Evolutionary conservation across 2,797 vertebrate genomes (phyloP).

Genomic region (Danio albolineatus): DNA sequence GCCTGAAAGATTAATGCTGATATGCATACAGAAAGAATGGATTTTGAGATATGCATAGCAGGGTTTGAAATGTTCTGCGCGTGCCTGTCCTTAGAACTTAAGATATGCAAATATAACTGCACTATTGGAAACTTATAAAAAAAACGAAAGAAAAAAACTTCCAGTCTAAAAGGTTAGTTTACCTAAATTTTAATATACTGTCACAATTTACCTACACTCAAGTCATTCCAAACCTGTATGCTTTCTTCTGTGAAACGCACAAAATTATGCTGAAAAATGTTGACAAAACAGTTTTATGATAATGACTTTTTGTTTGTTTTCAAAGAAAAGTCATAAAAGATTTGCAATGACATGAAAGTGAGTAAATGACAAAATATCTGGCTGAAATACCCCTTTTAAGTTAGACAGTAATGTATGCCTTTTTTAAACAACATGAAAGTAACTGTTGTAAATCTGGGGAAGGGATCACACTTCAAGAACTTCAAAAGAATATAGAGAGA

Average conservation of each 20-base stretch:
- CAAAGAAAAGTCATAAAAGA: neutral
- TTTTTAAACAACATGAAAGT: neutral
- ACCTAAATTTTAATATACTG: neutral
- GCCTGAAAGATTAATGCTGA: conserved; percentile 53
- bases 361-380: neutral
- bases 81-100: conserved; percentile 30
- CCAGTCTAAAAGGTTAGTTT: neutral
- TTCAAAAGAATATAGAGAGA: neutral
- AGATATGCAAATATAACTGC: conserved; percentile 27
- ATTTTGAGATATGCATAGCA: conserved; percentile 35
- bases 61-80: neutral
- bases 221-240: neutral
- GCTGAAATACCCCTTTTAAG: neutral
- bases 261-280: too few relatives aligned
- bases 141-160: too few relatives aligned
- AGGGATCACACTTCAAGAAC: neutral
- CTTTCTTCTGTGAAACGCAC: neutral
- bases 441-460: neutral
- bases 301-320: too few relatives aligned
- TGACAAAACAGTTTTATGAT: too few relatives aligned
- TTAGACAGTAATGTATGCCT: neutral
- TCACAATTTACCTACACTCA: neutral
- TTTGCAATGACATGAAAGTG: neutral
- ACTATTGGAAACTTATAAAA: conserved; percentile 2
- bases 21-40: conserved; percentile 47